Percentiles rank a stretch among this genome's conserved stretches.
phyloP scores from a whole-genome alignment of 30 jellyfish, hydroid and myxozoan genomes.

The Mastigias papua region DNA sequence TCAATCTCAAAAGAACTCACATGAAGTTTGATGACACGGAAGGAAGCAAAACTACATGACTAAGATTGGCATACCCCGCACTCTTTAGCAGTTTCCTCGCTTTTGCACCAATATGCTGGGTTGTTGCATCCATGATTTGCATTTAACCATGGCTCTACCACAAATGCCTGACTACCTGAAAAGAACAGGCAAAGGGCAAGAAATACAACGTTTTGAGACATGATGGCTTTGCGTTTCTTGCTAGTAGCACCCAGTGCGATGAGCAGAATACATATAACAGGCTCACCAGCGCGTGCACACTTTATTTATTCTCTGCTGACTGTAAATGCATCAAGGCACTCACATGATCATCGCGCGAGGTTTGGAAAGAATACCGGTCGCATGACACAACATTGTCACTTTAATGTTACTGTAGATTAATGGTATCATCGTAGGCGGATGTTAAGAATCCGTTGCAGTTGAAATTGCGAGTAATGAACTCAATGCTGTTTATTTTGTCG shows the following conservation, averaged over 20 bases:
- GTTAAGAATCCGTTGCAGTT: too few species aligned
- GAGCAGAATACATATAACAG: neutral
- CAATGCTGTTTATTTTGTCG: too few species aligned
- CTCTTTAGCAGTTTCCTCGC: slow-evolving; percentile 70
- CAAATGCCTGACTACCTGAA: slow-evolving; percentile 19
- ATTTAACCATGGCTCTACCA: slow-evolving; percentile 62
- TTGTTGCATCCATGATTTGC: slow-evolving; percentile 65
- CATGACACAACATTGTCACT: too few species aligned
- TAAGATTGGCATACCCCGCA: slow-evolving; percentile 74
- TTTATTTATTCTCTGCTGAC: neutral
- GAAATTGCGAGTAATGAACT: too few species aligned
- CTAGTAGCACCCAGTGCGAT: neutral
- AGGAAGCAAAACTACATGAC: neutral
- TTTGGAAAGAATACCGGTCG: neutral
- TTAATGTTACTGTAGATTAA: too few species aligned
- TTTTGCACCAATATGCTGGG: slow-evolving; percentile 84
- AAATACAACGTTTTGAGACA: neutral
- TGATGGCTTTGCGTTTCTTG: neutral
- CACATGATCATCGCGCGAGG: slow-evolving; percentile 30
- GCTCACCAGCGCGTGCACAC: neutral
- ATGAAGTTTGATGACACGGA: neutral
- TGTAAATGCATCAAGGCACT: neutral
- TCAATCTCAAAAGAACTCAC: too few species aligned
- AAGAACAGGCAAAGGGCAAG: neutral
- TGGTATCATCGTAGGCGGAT: too few species aligned